Evolutionary conservation across 2,797 vertebrate species (phyloP), one percentile per base, ranked within the genome.

Genomic region (Anguilla pacifica): DNA sequence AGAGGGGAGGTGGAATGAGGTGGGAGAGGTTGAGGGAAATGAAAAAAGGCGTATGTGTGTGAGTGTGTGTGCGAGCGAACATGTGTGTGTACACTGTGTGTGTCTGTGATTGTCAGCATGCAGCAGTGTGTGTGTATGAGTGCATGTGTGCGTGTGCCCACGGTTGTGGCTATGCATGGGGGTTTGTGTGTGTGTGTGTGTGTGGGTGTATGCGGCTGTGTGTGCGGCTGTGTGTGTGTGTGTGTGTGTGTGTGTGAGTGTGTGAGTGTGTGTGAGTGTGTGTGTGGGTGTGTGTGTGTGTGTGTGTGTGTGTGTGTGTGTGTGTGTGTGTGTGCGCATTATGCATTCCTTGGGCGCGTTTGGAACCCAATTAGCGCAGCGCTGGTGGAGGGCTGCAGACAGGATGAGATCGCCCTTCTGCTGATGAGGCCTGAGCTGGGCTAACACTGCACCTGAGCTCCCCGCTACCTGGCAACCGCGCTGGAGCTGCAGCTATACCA

Each of bases 351-450:
- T 91, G 89, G 91, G 97, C 97, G 94, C 98, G 95, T 96, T 96
- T 94, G 96, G 95, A 97, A 97, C 98, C 98, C 98, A 99, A 99
- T 99, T 99, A 99, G 99, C 98, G 97, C 98, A 98, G 97, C 96
- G 90, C 95, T 95, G 96, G 97, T 96, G 97, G 96, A 97, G 97
- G 35, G 74, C 13, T 79, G 35, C 35, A 79, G 35, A 79, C 3
- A 79, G 35, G 72, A 77, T 77, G 31, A 77, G 72, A 77, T 77
- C 17, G 11, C 72, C 72, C 28, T 77, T 77, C 28, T 43, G 39
- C 19, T 79, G 74, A 79, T 19, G 74, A 79, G 74, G 39, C 35
- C 15, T 39, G 35, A 11, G 31, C 35, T 5, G 13, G 2, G 31
- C 28, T 11, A 72, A 31, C 67, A 9, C 67, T 28, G n/a, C 4